These are phyloP conservation scores for Caenorhabditis elegans DNA, from an alignment of 1,140 invertebrate species.

Conservation along the genomic window DNA sequence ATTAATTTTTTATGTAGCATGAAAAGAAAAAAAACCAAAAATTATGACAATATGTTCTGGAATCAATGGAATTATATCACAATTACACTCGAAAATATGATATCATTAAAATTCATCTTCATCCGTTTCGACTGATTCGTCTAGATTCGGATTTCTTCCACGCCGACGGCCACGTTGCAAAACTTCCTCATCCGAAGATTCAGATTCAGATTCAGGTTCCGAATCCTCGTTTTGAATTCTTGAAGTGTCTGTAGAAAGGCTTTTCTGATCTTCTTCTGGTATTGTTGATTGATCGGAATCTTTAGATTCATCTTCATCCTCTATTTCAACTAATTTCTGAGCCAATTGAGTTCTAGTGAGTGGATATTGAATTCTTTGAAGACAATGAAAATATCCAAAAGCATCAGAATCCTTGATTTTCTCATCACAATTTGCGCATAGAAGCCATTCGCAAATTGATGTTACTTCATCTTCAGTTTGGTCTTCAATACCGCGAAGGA, in stretches of 20 bases:
- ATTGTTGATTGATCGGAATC: neutral
- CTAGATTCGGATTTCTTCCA: neutral
- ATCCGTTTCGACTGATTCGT: neutral
- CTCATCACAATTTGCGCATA: neutral
- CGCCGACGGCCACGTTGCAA: slow-evolving; percentile 6
- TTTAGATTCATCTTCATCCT: neutral
- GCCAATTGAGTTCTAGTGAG: neutral
- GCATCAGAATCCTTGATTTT: neutral
- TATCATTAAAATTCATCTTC: neutral
- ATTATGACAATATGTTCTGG: too few species aligned
- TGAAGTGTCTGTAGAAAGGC: too few species aligned
- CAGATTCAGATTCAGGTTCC: too few species aligned
- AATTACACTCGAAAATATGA: too few species aligned
- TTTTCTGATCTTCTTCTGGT: too few species aligned
- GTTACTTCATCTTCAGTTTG: neutral
- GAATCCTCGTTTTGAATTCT: too few species aligned
- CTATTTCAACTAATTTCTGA: neutral
- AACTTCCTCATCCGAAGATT: neutral
- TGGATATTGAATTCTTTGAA: neutral
- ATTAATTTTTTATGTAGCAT: too few species aligned
- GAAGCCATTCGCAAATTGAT: neutral
- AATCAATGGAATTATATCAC: too few species aligned
- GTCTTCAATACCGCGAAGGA: neutral
- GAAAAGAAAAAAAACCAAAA: too few species aligned
- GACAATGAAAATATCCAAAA: neutral